Conservation (phyloP, 2,113 vertebrate genomes). For the Tapirus terrestris region DNA sequence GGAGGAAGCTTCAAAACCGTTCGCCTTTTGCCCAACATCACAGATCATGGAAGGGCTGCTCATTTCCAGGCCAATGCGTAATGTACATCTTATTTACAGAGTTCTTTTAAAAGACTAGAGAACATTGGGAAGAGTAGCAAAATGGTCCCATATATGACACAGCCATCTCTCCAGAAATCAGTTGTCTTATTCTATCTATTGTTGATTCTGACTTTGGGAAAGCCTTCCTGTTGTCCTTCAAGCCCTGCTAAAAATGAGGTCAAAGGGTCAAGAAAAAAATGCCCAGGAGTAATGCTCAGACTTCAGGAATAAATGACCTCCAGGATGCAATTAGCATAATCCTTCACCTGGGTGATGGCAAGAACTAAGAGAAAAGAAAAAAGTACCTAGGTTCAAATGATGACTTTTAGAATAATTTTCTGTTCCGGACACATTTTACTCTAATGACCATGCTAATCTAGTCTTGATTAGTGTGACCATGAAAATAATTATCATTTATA, state of each 20-base stretch:
- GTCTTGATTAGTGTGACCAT: slow-evolving; percentile 73
- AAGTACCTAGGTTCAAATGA: slow-evolving; percentile 40
- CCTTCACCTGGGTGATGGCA: slow-evolving; percentile 29
- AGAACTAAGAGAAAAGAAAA: slow-evolving; percentile 48
- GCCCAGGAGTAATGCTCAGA: neutral
- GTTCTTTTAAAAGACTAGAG: neutral
- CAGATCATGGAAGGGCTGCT: neutral
- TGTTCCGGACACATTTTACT: slow-evolving; percentile 70
- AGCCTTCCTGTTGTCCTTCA: neutral
- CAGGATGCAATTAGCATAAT: slow-evolving; percentile 28
- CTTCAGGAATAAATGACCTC: slow-evolving; percentile 46
- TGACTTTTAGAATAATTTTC: slow-evolving; percentile 74
- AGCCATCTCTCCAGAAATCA: slow-evolving; percentile 3
- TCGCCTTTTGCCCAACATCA: neutral
- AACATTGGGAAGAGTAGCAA: neutral
- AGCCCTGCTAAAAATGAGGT: slow-evolving; percentile 48
- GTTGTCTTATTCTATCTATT: slow-evolving; percentile 31
- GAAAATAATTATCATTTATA: slow-evolving; percentile 82
- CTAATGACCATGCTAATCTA: slow-evolving; percentile 75
- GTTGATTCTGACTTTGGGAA: slow-evolving; percentile 52
- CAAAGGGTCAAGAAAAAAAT: slow-evolving; percentile 3
- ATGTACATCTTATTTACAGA: neutral
- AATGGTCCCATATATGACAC: neutral
- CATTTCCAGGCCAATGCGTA: neutral
- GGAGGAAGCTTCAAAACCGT: neutral